These are phyloP conservation scores for Eupeodes latifasciatus DNA, from an alignment of 2,888 invertebrate species.

Conservation along the genomic window DNA sequence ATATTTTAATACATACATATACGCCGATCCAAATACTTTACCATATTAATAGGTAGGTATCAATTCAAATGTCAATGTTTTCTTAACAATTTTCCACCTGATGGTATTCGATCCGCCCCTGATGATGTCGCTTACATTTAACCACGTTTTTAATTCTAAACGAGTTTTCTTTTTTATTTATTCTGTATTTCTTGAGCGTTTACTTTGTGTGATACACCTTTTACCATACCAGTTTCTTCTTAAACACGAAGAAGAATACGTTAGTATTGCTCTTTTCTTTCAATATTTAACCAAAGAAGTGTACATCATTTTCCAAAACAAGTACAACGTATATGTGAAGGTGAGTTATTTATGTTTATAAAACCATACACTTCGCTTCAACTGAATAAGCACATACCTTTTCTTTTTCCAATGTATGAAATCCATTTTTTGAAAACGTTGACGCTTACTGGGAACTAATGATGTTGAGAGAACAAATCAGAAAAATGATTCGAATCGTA, in stretches of 20 bases:
- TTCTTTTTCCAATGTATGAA: too few species aligned
- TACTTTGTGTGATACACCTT: neutral
- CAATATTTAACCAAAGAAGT: neutral
- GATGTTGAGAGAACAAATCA: too few species aligned
- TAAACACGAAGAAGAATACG: neutral
- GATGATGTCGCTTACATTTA: neutral
- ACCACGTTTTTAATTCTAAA: conserved; percentile 11
- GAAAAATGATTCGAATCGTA: too few species aligned
- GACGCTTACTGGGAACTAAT: too few species aligned
- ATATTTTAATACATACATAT: neutral
- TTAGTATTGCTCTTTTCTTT: neutral
- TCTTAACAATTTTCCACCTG: conserved; percentile 8
- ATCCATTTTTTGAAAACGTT: too few species aligned
- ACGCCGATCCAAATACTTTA: neutral
- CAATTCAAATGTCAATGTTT: conserved; percentile 7
- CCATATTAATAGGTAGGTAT: neutral
- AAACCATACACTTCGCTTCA: neutral
- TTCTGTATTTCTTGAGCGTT: neutral
- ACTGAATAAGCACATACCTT: too few species aligned
- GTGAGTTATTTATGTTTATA: neutral
- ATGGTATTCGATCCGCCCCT: neutral
- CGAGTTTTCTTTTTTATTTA: conserved; percentile 7
- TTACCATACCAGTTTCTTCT: conserved; percentile 1
- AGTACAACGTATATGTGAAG: neutral
- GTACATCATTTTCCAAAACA: neutral